phyloP scores from a whole-genome alignment of 1,140 invertebrate species.

The Drosophila lacertosa region DNA sequence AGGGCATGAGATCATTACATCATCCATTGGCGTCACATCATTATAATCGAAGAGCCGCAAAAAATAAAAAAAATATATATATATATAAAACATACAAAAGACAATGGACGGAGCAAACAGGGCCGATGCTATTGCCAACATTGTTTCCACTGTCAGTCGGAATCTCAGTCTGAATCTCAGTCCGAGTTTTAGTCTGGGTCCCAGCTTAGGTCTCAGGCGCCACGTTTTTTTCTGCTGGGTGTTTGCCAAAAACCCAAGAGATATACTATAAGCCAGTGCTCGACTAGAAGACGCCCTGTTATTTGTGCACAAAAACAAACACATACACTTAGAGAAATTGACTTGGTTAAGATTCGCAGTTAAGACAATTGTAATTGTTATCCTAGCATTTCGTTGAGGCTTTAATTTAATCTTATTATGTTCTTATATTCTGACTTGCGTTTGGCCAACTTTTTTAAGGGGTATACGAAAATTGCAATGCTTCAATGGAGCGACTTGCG shows the following conservation, averaged over 20 bases:
- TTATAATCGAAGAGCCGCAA: conserved; percentile 78
- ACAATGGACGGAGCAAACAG: conserved; percentile 28
- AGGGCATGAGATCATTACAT: conserved; percentile 61
- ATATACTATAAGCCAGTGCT: background rate
- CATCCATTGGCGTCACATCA: conserved; percentile 62
- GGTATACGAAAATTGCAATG: conserved; percentile 54
- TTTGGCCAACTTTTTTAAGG: conserved; percentile 24
- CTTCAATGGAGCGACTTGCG: conserved; percentile 64
- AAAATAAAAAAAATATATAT: too few relatives aligned
- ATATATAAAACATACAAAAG: conserved; percentile 6
- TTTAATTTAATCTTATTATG: too few relatives aligned
- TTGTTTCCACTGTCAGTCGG: conserved; percentile 9
- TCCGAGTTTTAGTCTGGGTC: background rate
- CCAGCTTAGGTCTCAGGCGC: conserved; percentile 16
- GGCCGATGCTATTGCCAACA: conserved; percentile 10
- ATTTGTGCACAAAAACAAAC: too few relatives aligned
- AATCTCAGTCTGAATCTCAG: background rate
- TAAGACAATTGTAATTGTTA: too few relatives aligned
- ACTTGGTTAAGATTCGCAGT: too few relatives aligned
- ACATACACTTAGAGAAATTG: too few relatives aligned
- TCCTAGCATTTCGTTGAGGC: too few relatives aligned
- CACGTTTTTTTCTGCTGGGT: conserved; percentile 42
- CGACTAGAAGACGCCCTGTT: background rate
- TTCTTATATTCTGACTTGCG: conserved; percentile 27
- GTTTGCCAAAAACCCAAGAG: conserved; percentile 26